Conservation (phyloP, 2,888 invertebrate genomes). For the Pachliopta kotzebuea region DNA sequence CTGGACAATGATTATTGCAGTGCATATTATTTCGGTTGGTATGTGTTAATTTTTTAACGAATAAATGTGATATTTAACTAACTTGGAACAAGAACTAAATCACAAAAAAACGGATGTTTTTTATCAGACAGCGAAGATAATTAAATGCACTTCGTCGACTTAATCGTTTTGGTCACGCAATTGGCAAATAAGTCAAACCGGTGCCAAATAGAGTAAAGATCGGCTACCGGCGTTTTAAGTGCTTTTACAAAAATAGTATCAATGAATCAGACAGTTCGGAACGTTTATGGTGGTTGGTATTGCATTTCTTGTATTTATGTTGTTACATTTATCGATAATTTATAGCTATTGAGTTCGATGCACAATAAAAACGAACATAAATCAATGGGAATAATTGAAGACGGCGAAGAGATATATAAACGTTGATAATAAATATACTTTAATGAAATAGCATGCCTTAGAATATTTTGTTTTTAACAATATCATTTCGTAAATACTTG, state of each 20-base stretch:
- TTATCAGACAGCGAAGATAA: conserved; percentile 19
- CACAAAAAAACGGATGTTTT: conserved; percentile 9
- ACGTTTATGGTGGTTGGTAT: conserved; percentile 7
- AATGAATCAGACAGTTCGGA: conserved; percentile 22
- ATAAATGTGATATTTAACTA: neutral
- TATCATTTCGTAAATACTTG: too few relatives aligned
- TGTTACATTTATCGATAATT: conserved; percentile 2
- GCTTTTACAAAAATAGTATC: conserved; percentile 20
- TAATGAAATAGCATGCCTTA: too few relatives aligned
- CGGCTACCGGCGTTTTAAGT: conserved; percentile 10
- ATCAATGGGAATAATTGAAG: neutral
- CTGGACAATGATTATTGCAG: too few relatives aligned
- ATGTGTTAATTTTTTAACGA: too few relatives aligned
- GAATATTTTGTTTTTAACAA: too few relatives aligned
- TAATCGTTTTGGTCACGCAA: conserved; percentile 26
- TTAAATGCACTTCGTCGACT: conserved; percentile 26
- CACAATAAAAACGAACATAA: neutral
- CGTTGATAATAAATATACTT: too few relatives aligned
- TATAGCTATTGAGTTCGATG: neutral
- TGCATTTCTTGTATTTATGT: conserved; percentile 17
- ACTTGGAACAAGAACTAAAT: neutral
- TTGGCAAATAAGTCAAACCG: conserved; percentile 19
- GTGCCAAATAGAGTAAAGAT: conserved; percentile 23
- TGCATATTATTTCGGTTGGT: too few relatives aligned
- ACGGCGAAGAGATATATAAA: too few relatives aligned